Evolutionary conservation across 1,140 invertebrate genomes (phyloP), one percentile per base, ranked within the genome.

Genomic region (Drosophila arizonae): DNA sequence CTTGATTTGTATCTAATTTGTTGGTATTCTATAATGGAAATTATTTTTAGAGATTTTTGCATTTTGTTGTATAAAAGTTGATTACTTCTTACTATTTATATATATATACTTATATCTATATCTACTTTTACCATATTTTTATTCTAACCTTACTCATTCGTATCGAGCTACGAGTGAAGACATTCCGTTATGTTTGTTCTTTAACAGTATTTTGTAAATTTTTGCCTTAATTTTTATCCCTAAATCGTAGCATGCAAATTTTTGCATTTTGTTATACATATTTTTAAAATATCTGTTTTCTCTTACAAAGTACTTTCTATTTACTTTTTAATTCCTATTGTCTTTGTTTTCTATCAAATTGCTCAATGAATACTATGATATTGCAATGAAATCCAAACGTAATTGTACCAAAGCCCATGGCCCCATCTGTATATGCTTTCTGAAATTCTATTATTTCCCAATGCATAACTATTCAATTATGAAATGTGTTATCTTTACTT

Each of bases 11-110:
- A 45, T 69, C 62, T 62, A 57, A 61, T 63, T 67, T 65, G 55
- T 56, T 72, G 36, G 50, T 71, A 48, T 68, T 66, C 57, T 63
- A 66, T 61, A 55, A 78, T 62, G 51, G 74, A 60, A 67, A 72
- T 71, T 87, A 65, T 76, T 76, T 54, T 76, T 76, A 79, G 66
- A 73, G 61, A 68, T 79, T 72, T 76, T 86, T 86, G 81, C 81
- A 81, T 86, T 86, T 86, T 86, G 71, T 75, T 70, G 57, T 54
- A 72, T 54, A 62, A 68, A 79, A 76, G 71, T 66, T 68, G 55
- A 75, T 80, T 36, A 64, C 36, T 17, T 45, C 15, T 43, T 30
- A 60, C 57, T 36, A 56, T 41, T 61, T 57, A 51, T 71, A 76
- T 70, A 64, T 51, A 56, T 68, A 63, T 65, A 60, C 67, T 56